A percentile compares a stretch with the other conserved stretches of the same genome.
Evolutionary conservation across 2,113 vertebrate species (phyloP).

Genomic region (Sinocyclocheilus anophthalmus): DNA sequence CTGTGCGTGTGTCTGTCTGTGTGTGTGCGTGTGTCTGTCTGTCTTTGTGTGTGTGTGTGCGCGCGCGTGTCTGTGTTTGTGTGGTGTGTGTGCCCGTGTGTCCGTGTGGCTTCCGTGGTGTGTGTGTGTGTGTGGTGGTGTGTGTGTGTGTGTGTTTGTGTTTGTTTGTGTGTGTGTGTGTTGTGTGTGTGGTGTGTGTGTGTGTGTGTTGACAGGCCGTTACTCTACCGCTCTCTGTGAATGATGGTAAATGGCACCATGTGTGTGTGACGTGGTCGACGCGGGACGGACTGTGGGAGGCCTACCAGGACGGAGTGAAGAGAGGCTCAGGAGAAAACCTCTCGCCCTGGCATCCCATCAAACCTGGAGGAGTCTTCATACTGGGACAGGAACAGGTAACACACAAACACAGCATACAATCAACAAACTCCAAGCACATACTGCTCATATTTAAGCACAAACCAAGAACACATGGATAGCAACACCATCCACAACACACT

Average conservation of each 20-base stretch:
- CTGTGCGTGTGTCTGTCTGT: no score
- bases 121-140: slow-evolving; percentile 3
- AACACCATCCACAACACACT: neutral
- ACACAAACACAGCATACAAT: neutral
- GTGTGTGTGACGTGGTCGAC: slow-evolving; percentile 82
- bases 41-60: no score
- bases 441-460: neutral
- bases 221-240: slow-evolving; percentile 74
- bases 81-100: neutral
- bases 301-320: slow-evolving; percentile 80
- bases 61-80: no score
- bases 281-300: slow-evolving; percentile 80
- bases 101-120: no score
- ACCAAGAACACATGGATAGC: neutral
- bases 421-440: neutral
- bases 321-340: slow-evolving; percentile 78
- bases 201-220: slow-evolving; percentile 66
- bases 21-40: no score
- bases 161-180: slow-evolving; percentile 1
- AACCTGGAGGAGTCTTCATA: slow-evolving; percentile 81
- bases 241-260: slow-evolving; percentile 82
- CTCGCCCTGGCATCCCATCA: slow-evolving; percentile 82
- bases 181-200: no score
- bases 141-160: slow-evolving; percentile 14
- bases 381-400: slow-evolving; percentile 84